phyloP scores from a whole-genome alignment of 2,797 vertebrate genomes.

The Gambelia wislizenii region DNA sequence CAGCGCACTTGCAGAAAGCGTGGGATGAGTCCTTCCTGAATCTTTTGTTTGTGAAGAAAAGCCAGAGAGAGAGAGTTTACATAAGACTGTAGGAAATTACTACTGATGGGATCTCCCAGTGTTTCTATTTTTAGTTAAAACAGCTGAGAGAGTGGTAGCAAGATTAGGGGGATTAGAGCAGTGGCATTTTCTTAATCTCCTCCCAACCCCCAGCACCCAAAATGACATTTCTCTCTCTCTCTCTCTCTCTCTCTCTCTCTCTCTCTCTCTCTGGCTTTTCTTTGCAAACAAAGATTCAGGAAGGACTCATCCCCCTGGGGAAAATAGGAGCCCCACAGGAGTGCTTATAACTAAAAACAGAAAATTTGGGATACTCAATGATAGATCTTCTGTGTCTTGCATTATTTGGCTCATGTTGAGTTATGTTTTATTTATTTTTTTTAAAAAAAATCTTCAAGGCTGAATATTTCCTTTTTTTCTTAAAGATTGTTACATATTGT shows the following conservation, averaged over 20 bases:
- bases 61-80: too few relatives aligned
- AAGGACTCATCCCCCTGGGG: not conserved
- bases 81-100: not conserved
- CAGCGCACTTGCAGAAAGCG: too few relatives aligned
- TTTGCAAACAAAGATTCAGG: too few relatives aligned
- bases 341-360: not conserved
- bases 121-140: slow-evolving; percentile 3
- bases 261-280: too few relatives aligned
- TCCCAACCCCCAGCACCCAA: not conserved
- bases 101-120: not conserved
- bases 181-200: not conserved
- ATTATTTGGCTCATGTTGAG: not conserved
- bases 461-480: too few relatives aligned
- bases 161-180: not conserved
- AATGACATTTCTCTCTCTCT: too few relatives aligned
- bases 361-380: not conserved
- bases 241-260: too few relatives aligned
- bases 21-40: too few relatives aligned
- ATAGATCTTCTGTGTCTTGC: not conserved
- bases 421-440: too few relatives aligned
- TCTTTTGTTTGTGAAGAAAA: too few relatives aligned
- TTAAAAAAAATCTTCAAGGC: too few relatives aligned
- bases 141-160: not conserved
- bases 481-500: too few relatives aligned
- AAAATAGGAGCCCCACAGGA: not conserved